These are phyloP conservation scores for Indicator maculatus DNA, from an alignment of 2,113 vertebrate genomes.

Conservation along the genomic window DNA sequence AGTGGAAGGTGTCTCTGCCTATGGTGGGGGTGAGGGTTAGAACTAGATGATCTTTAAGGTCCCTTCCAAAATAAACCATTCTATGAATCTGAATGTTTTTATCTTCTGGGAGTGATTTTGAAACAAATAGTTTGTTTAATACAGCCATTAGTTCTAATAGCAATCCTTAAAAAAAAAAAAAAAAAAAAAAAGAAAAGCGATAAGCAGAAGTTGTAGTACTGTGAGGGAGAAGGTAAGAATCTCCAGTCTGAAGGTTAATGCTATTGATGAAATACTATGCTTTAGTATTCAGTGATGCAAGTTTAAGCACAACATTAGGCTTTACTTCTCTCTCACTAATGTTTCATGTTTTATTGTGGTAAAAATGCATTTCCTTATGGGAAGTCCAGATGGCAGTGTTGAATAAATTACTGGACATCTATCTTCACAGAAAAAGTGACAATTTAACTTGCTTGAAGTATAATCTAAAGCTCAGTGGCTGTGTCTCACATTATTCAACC, in stretches of 20 bases:
- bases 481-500: constrained; percentile 1
- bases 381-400: constrained; percentile 63
- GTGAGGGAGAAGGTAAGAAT: not conserved
- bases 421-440: not conserved
- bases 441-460: not conserved
- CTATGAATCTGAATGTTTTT: not conserved
- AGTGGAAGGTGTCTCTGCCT: too few species aligned
- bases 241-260: not conserved
- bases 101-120: not conserved
- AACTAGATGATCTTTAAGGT: too few species aligned
- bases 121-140: not conserved
- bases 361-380: not conserved
- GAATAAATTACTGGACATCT: constrained; percentile 4
- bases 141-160: not conserved
- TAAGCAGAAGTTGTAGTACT: not conserved
- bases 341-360: not conserved
- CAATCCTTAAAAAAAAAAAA: not conserved
- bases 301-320: not conserved
- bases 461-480: constrained; percentile 17
- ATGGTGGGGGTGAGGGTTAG: too few species aligned
- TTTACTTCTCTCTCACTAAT: not conserved
- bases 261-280: not conserved
- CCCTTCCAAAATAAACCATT: too few species aligned
- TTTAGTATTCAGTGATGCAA: not conserved
- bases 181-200: not conserved